Evolutionary conservation across 2,797 vertebrate species (phyloP).

Genomic region (Pantherophis vulpinus): DNA sequence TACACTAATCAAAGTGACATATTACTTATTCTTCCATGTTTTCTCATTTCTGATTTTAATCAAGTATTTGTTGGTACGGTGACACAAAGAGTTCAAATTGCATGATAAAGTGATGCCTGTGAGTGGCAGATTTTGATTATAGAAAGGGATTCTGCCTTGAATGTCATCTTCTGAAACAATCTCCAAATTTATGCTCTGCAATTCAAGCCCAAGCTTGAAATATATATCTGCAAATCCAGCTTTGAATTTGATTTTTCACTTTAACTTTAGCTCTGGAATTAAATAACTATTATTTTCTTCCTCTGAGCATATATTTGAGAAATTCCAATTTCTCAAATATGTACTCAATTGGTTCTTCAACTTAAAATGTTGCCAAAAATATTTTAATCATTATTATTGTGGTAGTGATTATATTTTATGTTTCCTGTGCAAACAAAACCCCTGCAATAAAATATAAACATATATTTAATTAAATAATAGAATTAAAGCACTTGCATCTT

Average conservation of each 20-base stretch:
- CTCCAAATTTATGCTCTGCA: background rate
- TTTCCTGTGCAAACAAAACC: background rate
- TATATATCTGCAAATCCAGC: background rate
- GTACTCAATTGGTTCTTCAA: background rate
- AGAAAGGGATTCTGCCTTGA: background rate
- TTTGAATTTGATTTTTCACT: background rate
- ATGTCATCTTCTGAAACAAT: background rate
- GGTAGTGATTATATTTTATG: background rate
- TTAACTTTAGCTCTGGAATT: background rate
- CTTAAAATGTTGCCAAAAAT: background rate
- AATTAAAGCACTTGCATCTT: background rate
- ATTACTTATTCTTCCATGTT: background rate
- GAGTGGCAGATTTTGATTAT: background rate
- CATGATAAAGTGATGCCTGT: conserved; percentile 35
- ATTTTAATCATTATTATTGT: background rate
- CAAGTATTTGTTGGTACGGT: background rate
- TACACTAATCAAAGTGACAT: conserved; percentile 8
- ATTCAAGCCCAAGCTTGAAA: background rate
- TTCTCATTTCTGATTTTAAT: conserved; percentile 13
- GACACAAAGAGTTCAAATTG: background rate
- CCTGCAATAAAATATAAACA: background rate
- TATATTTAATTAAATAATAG: background rate
- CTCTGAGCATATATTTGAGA: no score
- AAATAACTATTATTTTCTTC: background rate
- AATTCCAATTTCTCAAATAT: background rate